Percentiles rank a stretch among this genome's conserved stretches.
These are phyloP conservation scores for Crypturellus tataupa DNA, from an alignment of 2,797 vertebrate genomes.

Conservation along the genomic window DNA sequence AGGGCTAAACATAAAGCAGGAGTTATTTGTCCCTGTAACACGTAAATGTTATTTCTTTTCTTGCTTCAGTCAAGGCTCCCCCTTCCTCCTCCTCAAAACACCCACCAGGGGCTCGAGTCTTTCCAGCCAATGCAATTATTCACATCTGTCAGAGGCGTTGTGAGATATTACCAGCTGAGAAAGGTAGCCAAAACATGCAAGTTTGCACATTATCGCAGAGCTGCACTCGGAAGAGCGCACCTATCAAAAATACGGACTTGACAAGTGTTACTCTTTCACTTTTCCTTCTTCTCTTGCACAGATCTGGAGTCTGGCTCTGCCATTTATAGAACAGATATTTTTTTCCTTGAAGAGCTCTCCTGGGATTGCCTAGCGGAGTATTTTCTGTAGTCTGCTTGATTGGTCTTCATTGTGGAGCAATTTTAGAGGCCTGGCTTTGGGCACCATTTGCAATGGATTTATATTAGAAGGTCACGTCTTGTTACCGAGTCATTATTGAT, in stretches of 20 bases:
- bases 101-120: background rate
- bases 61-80: background rate
- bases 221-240: background rate
- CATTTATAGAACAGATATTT: constrained; percentile 7
- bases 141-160: background rate
- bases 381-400: constrained; percentile 39
- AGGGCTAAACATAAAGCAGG: background rate
- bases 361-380: background rate
- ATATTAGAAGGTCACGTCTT: constrained; percentile 32
- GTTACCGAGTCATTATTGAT: constrained; percentile 20
- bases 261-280: background rate
- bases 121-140: constrained; percentile 23
- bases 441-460: constrained; percentile 23
- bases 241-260: background rate
- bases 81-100: background rate
- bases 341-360: background rate
- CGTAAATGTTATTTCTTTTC: background rate
- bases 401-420: constrained; percentile 38
- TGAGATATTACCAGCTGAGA: background rate
- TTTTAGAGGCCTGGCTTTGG: constrained; percentile 46
- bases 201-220: background rate
- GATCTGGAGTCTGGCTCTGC: background rate
- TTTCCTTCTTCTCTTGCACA: constrained; percentile 18
- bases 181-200: background rate
- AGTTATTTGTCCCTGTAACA: background rate